Evolutionary conservation across 64 coral and sea anemone species (phyloP).

Genomic region (Platygyra sinensis): DNA sequence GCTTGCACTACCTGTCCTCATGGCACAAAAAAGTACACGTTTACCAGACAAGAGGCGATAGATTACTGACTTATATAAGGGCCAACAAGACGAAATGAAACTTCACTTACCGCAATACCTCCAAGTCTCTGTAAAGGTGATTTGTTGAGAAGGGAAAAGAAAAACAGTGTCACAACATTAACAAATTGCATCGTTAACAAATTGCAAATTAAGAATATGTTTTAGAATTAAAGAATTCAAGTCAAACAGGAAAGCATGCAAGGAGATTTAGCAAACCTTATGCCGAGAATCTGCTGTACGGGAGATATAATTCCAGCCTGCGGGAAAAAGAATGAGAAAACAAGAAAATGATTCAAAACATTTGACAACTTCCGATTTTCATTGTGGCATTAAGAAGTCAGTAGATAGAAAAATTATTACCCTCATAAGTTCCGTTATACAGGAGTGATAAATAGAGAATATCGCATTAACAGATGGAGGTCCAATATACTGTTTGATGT

Average conservation of each 20-base stretch:
- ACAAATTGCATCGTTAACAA: no score
- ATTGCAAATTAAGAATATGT: not conserved
- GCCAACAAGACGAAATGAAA: not conserved
- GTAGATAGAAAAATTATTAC: conserved; percentile 45
- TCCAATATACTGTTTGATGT: conserved; percentile 98
- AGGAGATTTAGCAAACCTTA: conserved; percentile 53
- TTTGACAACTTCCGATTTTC: not conserved
- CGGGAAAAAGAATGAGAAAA: not conserved
- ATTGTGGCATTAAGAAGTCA: not conserved
- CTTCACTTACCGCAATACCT: conserved; percentile 79
- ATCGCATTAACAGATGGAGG: conserved; percentile 89
- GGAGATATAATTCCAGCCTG: conserved; percentile 90
- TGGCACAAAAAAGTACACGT: no score
- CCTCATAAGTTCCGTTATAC: conserved; percentile 96
- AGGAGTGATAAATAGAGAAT: conserved; percentile 96
- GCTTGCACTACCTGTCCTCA: no score
- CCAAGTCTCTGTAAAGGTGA: conserved; percentile 60
- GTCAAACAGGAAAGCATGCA: not conserved
- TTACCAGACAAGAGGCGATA: not conserved
- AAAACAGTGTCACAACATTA: not conserved
- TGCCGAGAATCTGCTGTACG: conserved; percentile 78
- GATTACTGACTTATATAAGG: not conserved
- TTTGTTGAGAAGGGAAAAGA: not conserved
- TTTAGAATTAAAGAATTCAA: no score
- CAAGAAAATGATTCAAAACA: not conserved